Evolutionary conservation across 2,888 invertebrate genomes (phyloP), one percentile per base, ranked within the genome.

Genomic region (Pherbina coryleti): DNA sequence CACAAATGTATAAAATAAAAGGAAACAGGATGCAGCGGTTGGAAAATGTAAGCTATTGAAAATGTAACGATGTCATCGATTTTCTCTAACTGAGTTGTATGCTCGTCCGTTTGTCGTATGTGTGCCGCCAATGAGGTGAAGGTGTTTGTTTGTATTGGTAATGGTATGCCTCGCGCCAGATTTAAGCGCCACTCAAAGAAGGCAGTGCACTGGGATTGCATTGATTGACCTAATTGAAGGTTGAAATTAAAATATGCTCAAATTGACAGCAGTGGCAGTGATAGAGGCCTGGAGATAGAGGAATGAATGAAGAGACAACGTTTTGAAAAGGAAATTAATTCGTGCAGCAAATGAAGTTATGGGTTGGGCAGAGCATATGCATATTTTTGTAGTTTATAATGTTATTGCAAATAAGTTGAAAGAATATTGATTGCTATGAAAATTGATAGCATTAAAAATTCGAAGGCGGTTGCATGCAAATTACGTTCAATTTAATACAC

Each of bases 141-240:
- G 44, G 11, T 55, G 22, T 11, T 19, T 19, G 19, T 55, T 19
- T 19, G 19, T 55, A 55, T 55, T 55, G 1, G 55, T 22, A 55
- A 9, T 19, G 7, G 55, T 22, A 55, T 22, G 19, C 22, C n/a
- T n/a, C 55, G 55, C 55, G 22, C 19, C 55, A 55, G 55, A 55
- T 55, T 55, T 55, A 55, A 55, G 55, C 55, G 22, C 60, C 28
- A 14, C 60, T 60, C 60, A 22, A 14, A 28, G 11, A 28, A 19
- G 14, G 17, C 17, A 60, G 28, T 60, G 60, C 60, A 44, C 14
- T 60, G 11, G 14, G 60, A 60, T 60, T 60, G 60, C 60, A 28
- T 60, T 60, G 28, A 60, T 60, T 60, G 60, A 60, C 60, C 60
- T 60, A 60, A 60, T 60, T 60, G 60, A 60, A 60, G 60, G 60